Base-by-base conservation (phyloP, 2,797 vertebrate species). In the Gephyroberyx darwinii region DNA sequence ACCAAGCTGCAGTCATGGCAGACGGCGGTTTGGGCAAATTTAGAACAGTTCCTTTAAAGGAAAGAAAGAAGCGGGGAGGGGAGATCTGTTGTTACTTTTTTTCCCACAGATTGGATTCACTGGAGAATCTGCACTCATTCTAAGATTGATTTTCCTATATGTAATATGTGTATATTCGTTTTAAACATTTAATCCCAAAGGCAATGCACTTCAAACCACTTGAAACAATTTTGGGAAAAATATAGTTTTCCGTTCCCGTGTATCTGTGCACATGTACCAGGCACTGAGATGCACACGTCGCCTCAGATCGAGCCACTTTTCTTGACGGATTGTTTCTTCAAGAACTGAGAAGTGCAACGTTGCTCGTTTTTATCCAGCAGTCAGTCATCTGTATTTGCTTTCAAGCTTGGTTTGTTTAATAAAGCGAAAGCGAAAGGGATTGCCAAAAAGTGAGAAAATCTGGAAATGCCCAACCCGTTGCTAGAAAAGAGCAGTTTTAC, bases 341-440 rank as follows among this genome's bases (percentile, higher is more conserved):
- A 53, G 17, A 47, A 56, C 39, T 56, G 39, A 73, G 53, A 51
- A n/a, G 43, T 72, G 59, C 58, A 69, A 22, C 45, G 39, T 64
- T 17, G 14, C 45, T 75, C 57, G 17, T 13, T 26, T 4, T 54
- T 54, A 65, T 71, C 61, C 35, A 53, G 22, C 20, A 69, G 75
- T 69, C 74, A 69, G 53, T 30, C 41, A 22, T 9, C 35, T 70
- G 61, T 19, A 67, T 75, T 68, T 8, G 19, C 30, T 20, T 71
- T 78, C 58, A 78, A 69, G 78, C 69, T 76, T 58, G 59, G 60
- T 84, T 83, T 82, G 65, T 47, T 72, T 68, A 58, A 59, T 64
- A 19, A 72, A 79, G 48, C 54, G 61, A 19, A 72, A 79, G 48
- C 54, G 61, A 84, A 75, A 12, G 37, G 55, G 37, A 53, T 19